Evolutionary conservation across 30 jellyfish, hydroid and myxozoan species (phyloP).

Genomic region (Turritopsis dohrnii): DNA sequence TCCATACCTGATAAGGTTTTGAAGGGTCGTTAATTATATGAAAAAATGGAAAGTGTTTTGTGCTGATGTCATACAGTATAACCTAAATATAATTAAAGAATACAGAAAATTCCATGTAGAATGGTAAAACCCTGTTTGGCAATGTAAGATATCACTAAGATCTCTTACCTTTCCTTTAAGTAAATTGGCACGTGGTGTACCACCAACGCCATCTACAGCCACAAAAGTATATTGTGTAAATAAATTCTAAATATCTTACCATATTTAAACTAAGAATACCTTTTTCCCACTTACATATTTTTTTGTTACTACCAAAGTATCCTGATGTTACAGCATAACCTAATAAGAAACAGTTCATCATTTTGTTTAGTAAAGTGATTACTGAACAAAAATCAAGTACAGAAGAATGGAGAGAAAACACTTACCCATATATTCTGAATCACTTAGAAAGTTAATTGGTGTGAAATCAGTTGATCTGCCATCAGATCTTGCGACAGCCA

Average conservation of each 20-base stretch:
- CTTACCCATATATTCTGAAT: conserved; percentile 29
- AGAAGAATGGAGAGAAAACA: background rate
- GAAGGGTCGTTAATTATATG: conserved; percentile 3
- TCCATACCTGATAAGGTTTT: background rate
- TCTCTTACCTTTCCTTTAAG: conserved; percentile 44
- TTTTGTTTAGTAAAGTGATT: too few species aligned
- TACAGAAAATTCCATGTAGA: conserved; percentile 4
- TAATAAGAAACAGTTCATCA: background rate
- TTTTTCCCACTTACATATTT: conserved; percentile 7
- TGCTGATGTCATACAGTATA: background rate
- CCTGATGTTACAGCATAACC: conserved; percentile 31
- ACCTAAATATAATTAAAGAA: background rate
- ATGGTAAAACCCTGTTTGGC: too few species aligned
- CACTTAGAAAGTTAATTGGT: background rate
- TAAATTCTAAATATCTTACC: too few species aligned
- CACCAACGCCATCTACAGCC: conserved; percentile 47
- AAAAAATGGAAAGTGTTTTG: background rate
- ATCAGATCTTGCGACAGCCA: conserved; percentile 18
- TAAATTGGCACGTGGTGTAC: conserved; percentile 58
- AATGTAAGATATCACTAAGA: too few species aligned
- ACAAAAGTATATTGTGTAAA: background rate
- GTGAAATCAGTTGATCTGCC: conserved; percentile 9
- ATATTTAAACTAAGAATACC: too few species aligned
- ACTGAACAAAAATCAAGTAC: background rate
- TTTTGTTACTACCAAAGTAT: background rate